These are phyloP conservation scores for Nudaria mundana DNA, from an alignment of 2,888 invertebrate genomes.

Conservation along the genomic window DNA sequence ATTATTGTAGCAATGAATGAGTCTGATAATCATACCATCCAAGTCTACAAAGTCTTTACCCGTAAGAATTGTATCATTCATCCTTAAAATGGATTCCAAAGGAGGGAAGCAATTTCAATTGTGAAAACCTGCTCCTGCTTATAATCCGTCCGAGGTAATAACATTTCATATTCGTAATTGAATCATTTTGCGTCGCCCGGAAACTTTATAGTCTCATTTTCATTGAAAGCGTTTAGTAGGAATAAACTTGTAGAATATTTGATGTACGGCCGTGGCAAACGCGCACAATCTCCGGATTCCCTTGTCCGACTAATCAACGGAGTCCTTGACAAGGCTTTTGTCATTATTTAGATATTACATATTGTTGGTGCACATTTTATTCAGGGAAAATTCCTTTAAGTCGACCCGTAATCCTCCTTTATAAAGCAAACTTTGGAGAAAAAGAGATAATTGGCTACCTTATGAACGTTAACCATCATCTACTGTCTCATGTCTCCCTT, in stretches of 20 bases:
- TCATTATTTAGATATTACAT: conserved; percentile 43
- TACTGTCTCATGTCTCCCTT: too few relatives aligned
- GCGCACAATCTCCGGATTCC: conserved; percentile 68
- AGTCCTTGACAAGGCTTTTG: conserved; percentile 44
- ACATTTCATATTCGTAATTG: conserved; percentile 82
- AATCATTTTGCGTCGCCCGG: conserved; percentile 78
- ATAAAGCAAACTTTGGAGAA: too few relatives aligned
- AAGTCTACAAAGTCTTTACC: conserved; percentile 73
- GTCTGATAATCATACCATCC: conserved; percentile 54
- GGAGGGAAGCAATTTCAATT: conserved; percentile 80
- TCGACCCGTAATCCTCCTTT: too few relatives aligned
- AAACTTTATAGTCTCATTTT: conserved; percentile 81
- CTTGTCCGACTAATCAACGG: conserved; percentile 52
- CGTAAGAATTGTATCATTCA: conserved; percentile 78
- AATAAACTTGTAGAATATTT: conserved; percentile 78
- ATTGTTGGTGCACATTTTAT: conserved; percentile 20
- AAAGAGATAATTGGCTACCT: too few relatives aligned
- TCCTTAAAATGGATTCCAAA: conserved; percentile 80
- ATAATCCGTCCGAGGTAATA: conserved; percentile 81
- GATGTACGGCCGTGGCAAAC: conserved; percentile 62
- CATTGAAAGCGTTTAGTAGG: conserved; percentile 79
- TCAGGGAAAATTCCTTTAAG: background rate
- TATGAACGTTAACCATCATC: too few relatives aligned
- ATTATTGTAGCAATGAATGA: conserved; percentile 26
- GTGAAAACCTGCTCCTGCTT: conserved; percentile 79